Percentiles rank a stretch among this genome's conserved stretches.
Conservation (phyloP, 2,113 vertebrate genomes). For the Urocolius indicus region DNA sequence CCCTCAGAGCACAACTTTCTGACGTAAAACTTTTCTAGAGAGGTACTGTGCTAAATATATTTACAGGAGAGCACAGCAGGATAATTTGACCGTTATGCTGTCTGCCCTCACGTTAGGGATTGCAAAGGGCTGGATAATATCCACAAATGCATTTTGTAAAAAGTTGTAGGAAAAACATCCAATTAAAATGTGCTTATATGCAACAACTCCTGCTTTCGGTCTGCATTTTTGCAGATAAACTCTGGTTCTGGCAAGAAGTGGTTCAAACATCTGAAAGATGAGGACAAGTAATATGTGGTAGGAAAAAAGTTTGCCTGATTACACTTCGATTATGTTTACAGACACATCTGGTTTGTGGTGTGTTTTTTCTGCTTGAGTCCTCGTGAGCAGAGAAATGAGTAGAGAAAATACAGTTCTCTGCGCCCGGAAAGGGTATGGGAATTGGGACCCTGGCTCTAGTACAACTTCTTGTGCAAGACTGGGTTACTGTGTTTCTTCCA, state of each 20-base stretch:
- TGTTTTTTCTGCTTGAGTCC: not conserved
- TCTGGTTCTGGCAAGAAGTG: not conserved
- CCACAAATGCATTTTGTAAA: not conserved
- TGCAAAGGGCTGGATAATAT: not conserved
- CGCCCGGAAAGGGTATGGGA: not conserved
- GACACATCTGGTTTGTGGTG: not conserved
- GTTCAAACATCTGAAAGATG: not conserved
- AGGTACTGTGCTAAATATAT: not conserved
- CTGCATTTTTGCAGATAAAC: accelerated
- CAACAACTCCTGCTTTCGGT: not conserved
- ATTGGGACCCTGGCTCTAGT: not conserved
- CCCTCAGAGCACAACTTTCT: not conserved
- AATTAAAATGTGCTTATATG: not conserved
- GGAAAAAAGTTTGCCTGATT: not conserved
- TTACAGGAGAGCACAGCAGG: not conserved
- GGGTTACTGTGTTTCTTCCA: not conserved
- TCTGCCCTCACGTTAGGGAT: not conserved
- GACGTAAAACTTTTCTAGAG: not conserved
- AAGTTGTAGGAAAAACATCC: accelerated
- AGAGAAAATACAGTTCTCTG: not conserved
- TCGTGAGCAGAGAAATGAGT: not conserved
- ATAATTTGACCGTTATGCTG: not conserved
- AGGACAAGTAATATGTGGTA: not conserved
- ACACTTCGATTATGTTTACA: not conserved
- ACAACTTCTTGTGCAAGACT: not conserved